Base-by-base conservation (phyloP, 2,888 invertebrate species). In the Macrophya annulata region DNA sequence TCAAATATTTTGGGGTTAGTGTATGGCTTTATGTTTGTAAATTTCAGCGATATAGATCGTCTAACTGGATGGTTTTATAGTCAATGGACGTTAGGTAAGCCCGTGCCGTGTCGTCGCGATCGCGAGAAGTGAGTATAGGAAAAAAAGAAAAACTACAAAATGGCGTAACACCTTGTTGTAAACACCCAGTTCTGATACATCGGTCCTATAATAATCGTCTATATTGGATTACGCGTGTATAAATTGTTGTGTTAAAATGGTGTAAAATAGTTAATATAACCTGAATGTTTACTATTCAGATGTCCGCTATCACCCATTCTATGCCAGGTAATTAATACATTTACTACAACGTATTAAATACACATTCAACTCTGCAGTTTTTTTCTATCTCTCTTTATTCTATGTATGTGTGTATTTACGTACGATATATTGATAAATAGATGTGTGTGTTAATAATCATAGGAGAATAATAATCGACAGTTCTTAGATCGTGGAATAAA, bases 241-340 rank as follows among this genome's bases (percentile, higher is more conserved):
- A 74, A 31, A 45, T 74, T 85, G 87, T 89, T 88, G 87, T 88
- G 87, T 90, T 88, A 40, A 86, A 89, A 88, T 86, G 85, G 88
- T 89, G 89, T 88, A 87, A 87, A 87, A 87, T 85, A 89, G 86
- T 85, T 88, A 90, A 90, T 88, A 86, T 87, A 87, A 91, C 89
- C 92, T 93, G 93, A 92, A 93, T 93, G 93, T 93, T 93, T 91
- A 89, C 89, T 87, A 93, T 92, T 90, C 93, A 91, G 91, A 92
- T 92, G 93, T 91, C 92, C 84, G 91, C 93, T 89, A 92, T 93
- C 91, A 91, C 93, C 90, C 93, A 93, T 93, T 93, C 93, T 91
- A 92, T 93, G 92, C 93, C 93, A 93, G 93, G 93, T 93, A 92
- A 68, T 31, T 93, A 92, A 68, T 31, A 31, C 31, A 31, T 31